Evolutionary conservation across 2,797 vertebrate species (phyloP).

Genomic region (Halcyon chelicuti): DNA sequence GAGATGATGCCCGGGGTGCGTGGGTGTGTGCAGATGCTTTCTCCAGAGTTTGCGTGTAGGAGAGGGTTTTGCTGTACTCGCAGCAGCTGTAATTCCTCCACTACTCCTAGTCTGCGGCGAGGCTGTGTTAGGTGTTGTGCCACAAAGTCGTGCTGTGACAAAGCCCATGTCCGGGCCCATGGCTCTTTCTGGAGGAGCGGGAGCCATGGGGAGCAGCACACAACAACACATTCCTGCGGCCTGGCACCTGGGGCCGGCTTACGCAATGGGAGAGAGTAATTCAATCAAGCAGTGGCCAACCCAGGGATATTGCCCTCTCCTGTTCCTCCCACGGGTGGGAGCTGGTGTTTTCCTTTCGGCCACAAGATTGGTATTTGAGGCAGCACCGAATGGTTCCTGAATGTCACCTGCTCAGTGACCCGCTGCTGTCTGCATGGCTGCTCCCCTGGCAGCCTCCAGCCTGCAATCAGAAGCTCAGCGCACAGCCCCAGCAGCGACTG

Average conservation of each 20-base stretch:
- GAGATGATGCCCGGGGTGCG: not conserved
- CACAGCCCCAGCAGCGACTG: not conserved
- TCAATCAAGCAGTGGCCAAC: not conserved
- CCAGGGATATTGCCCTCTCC: not conserved
- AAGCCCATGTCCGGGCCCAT: rapidly evolving
- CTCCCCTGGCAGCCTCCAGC: not conserved
- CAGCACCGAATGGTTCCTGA: not conserved
- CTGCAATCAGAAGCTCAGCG: rapidly evolving
- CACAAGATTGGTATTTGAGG: rapidly evolving
- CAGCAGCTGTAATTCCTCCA: not conserved
- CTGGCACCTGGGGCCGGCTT: not conserved
- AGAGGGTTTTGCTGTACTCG: not conserved
- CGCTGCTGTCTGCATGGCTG: rapidly evolving
- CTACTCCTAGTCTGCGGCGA: not conserved
- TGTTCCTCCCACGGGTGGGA: not conserved
- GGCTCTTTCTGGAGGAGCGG: not conserved
- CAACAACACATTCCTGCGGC: conserved; percentile 28
- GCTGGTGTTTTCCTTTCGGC: not conserved
- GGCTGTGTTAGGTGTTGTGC: not conserved
- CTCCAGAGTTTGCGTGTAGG: rapidly evolving
- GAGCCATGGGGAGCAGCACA: not conserved
- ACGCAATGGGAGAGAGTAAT: not conserved
- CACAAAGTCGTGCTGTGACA: not conserved
- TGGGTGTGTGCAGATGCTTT: rapidly evolving
- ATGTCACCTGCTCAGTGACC: not conserved